Conservation (phyloP, 2,797 vertebrate genomes). For the Choloepus didactylus region DNA sequence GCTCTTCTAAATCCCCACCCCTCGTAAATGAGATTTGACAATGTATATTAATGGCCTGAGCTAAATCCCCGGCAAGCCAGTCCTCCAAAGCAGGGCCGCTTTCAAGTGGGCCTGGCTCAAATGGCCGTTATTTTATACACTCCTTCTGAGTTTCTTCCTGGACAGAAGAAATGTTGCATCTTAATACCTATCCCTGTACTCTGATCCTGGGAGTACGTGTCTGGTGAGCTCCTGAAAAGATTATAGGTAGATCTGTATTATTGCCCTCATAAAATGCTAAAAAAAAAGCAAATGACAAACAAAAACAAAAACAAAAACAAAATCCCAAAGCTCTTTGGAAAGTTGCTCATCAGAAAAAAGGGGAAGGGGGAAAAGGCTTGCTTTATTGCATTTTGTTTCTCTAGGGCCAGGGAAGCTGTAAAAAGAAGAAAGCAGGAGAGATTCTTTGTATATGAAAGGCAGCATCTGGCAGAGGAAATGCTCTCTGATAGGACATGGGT, state of each 20-base stretch:
- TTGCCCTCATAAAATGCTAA: constrained; percentile 46
- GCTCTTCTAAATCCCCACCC: background rate
- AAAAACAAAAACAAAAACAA: background rate
- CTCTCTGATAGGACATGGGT: constrained; percentile 76
- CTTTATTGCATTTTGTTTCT: constrained; percentile 70
- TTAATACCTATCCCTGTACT: background rate
- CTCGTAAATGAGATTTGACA: background rate
- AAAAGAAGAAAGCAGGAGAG: constrained; percentile 60
- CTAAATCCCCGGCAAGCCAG: background rate
- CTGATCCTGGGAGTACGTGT: background rate
- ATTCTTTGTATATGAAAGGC: constrained; percentile 75
- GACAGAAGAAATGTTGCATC: background rate
- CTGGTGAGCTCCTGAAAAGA: background rate
- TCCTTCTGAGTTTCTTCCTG: background rate
- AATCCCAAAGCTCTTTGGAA: constrained; percentile 15
- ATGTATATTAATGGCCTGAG: background rate
- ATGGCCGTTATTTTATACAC: background rate
- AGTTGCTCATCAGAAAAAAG: constrained; percentile 53
- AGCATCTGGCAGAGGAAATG: constrained; percentile 76
- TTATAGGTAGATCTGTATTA: constrained; percentile 33
- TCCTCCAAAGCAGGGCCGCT: background rate
- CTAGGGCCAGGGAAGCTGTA: constrained; percentile 61
- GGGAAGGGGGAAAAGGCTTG: background rate
- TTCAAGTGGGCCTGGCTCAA: background rate
- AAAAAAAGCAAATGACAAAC: background rate